A percentile compares a stretch with the other conserved stretches of the same genome.
Conservation (phyloP, 2,113 vertebrate species). For the Dicerorhinus sumatrensis region DNA sequence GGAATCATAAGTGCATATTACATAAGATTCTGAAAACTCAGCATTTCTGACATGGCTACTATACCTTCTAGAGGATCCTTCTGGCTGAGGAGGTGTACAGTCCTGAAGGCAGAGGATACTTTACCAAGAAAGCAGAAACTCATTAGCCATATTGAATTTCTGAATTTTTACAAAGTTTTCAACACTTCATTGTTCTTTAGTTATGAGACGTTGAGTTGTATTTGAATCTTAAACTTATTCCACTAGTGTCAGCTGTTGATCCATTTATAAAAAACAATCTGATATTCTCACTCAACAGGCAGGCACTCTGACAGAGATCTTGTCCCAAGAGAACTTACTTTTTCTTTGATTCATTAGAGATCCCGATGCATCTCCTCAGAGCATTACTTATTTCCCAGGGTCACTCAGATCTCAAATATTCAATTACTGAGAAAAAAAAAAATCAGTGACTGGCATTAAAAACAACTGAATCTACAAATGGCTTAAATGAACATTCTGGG, state of each 20-base stretch:
- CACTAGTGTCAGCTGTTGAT: background rate
- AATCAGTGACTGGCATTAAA: background rate
- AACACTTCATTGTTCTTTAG: background rate
- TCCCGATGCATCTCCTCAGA: background rate
- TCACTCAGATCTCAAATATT: constrained; percentile 49
- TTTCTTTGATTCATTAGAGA: constrained; percentile 20
- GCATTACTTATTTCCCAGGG: background rate
- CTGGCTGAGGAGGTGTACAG: background rate
- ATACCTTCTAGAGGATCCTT: background rate
- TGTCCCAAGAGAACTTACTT: constrained; percentile 31
- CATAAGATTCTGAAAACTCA: constrained; percentile 27
- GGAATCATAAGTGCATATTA: background rate
- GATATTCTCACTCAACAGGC: background rate
- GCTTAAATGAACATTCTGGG: constrained; percentile 12
- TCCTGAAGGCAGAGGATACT: background rate
- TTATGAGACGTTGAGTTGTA: background rate
- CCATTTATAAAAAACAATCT: background rate
- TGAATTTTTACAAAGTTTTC: background rate
- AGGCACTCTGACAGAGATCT: background rate
- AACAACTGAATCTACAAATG: background rate
- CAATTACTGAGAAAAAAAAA: constrained; percentile 13
- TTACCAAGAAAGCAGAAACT: background rate
- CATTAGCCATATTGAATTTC: background rate
- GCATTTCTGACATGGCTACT: background rate
- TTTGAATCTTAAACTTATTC: background rate